Conservation (phyloP, 2,888 invertebrate species). For the Epicampocera succincta region DNA sequence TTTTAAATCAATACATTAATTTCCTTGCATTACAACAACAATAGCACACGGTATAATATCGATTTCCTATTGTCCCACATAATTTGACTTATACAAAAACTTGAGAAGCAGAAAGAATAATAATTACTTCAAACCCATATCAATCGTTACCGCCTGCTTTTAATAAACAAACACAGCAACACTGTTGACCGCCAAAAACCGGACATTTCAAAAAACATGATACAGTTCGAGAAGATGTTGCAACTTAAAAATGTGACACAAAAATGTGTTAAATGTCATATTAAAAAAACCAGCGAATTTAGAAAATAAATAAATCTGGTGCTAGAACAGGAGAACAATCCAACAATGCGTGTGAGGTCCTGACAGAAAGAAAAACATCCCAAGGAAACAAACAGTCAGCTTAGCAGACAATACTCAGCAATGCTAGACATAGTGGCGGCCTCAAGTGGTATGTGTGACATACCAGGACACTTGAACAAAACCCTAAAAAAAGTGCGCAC, state of each 20-base stretch:
- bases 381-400: conserved; percentile 52
- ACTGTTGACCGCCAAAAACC: conserved; percentile 67
- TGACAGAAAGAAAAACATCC: conserved; percentile 8
- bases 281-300: conserved; percentile 60
- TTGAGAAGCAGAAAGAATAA: conserved; percentile 11
- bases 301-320: conserved; percentile 45
- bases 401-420: conserved; percentile 66
- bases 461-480: background rate
- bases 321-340: conserved; percentile 50
- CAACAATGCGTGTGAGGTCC: conserved; percentile 62
- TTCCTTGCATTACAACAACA: no score
- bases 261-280: conserved; percentile 66
- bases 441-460: conserved; percentile 71
- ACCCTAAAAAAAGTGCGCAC: conserved; percentile 4
- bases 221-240: conserved; percentile 31
- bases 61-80: conserved; percentile 24
- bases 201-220: conserved; percentile 53
- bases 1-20: no score
- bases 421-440: conserved; percentile 75
- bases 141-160: conserved; percentile 64
- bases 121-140: conserved; percentile 62
- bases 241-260: conserved; percentile 59
- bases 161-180: conserved; percentile 53
- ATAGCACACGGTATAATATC: background rate
- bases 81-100: no score